Evolutionary conservation across 2,797 vertebrate genomes (phyloP).

Genomic region (Pyrrhura leucotis): DNA sequence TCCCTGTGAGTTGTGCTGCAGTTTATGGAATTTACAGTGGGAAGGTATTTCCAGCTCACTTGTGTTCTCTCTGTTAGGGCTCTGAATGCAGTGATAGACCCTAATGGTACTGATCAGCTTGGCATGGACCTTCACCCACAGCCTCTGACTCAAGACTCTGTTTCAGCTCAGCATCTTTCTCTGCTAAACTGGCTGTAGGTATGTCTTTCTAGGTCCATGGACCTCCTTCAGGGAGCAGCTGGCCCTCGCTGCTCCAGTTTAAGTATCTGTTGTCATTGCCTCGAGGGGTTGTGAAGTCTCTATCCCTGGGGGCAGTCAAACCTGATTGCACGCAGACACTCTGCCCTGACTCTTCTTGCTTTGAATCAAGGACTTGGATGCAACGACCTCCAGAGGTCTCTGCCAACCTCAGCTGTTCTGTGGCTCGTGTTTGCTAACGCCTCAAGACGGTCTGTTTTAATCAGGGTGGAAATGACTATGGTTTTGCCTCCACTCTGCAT

Average conservation of each 20-base stretch:
- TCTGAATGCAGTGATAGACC: background rate
- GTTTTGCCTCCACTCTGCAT: background rate
- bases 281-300: background rate
- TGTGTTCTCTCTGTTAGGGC: background rate
- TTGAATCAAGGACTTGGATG: background rate
- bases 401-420: background rate
- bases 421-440: background rate
- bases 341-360: background rate
- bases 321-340: background rate
- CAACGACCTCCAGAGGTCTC: background rate
- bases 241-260: background rate
- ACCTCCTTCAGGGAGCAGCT: background rate
- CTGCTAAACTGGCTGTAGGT: background rate
- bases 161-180: background rate
- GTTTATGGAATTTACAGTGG: background rate
- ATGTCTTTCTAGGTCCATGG: background rate
- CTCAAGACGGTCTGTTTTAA: background rate
- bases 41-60: background rate
- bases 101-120: background rate
- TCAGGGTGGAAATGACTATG: background rate
- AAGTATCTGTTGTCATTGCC: background rate
- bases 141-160: background rate
- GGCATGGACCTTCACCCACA: background rate
- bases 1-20: background rate
- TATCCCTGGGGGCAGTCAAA: background rate